Conservation (phyloP, 1,140 invertebrate species). For the Megalopta genalis region DNA sequence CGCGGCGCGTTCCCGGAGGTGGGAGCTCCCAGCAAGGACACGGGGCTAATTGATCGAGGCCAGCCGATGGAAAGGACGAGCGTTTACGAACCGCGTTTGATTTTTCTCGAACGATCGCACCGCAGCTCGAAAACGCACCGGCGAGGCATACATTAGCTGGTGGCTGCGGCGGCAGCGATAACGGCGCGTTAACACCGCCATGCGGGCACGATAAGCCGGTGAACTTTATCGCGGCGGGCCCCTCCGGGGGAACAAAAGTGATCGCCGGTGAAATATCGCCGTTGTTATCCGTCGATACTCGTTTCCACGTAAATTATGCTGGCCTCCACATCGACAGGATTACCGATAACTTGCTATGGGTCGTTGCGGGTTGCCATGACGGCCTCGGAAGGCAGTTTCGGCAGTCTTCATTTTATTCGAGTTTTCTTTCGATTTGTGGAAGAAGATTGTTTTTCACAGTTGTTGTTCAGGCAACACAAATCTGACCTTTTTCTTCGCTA, state of each 20-base stretch:
- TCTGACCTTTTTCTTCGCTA: no score
- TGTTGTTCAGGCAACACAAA: no score
- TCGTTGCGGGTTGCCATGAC: background rate
- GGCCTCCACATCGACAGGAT: background rate
- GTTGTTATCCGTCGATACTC: conserved; percentile 3
- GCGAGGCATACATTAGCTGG: conserved; percentile 64
- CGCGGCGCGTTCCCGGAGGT: no score
- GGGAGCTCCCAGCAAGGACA: background rate
- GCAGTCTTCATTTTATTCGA: background rate
- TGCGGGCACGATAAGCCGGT: conserved; percentile 65
- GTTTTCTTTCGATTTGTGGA: no score
- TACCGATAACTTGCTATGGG: background rate
- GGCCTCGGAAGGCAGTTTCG: background rate
- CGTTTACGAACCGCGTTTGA: conserved; percentile 20
- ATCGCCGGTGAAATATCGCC: background rate
- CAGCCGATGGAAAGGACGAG: conserved; percentile 7
- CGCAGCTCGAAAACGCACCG: conserved; percentile 50
- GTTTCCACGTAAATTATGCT: background rate
- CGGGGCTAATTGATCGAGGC: conserved; percentile 34
- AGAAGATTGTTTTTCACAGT: no score
- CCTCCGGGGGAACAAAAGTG: conserved; percentile 34
- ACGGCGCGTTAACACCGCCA: conserved; percentile 60
- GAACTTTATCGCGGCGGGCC: conserved; percentile 35
- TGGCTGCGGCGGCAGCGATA: conserved; percentile 59
- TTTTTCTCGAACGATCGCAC: no score